Base-by-base conservation (phyloP, 1,140 invertebrate species). In the Alviniconcha marisindica region DNA sequence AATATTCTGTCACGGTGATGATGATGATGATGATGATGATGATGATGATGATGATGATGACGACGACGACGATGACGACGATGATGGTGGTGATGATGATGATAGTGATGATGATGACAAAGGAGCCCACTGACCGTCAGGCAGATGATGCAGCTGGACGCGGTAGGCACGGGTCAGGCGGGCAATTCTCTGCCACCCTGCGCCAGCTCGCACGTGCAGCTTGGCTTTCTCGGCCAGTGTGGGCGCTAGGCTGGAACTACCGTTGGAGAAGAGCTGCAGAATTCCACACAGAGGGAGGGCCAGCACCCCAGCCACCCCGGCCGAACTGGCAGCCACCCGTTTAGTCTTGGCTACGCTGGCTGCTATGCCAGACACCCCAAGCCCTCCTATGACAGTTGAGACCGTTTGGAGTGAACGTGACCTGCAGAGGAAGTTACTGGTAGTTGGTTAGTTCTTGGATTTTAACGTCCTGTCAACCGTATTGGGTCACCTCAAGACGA, bases 131-230 rank as follows among this genome's bases (percentile, higher is more conserved):
- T 80, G 31, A 80, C 78, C 56, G 7, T 54, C 33, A 36, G 36
- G 31, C 15, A 80, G 18, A 60, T 66, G 56, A 3, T 44, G 38
- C 3, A 80, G 56, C 78, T 80, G 78, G 18, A 66, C n/a, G 18
- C 78, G 54, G 38, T 80, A 80, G 78, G 38, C 78, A 15, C 56
- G 78, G 10, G 56, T 24, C 44, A 54, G 31, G n/a, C 78, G 78
- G 2, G 51, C 78, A 24, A 80, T 80, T n/a, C 78, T 60, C 60
- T 80, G 78, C 78, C 78, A 80, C 36, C 78, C 78, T 31, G 78
- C 78, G 2, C 78, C 60, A 40, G 78, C 78, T 48, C 69, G n/a
- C 38, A 31, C 28, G 78, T 80, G 78, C 54, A 80, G 56, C 7
- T 56, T 36, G n/a, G 76, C 76, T n/a, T 80, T 80, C 78, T 80